These are phyloP conservation scores for Gerris lacustris DNA, from an alignment of 2,888 invertebrate genomes.

Conservation along the genomic window DNA sequence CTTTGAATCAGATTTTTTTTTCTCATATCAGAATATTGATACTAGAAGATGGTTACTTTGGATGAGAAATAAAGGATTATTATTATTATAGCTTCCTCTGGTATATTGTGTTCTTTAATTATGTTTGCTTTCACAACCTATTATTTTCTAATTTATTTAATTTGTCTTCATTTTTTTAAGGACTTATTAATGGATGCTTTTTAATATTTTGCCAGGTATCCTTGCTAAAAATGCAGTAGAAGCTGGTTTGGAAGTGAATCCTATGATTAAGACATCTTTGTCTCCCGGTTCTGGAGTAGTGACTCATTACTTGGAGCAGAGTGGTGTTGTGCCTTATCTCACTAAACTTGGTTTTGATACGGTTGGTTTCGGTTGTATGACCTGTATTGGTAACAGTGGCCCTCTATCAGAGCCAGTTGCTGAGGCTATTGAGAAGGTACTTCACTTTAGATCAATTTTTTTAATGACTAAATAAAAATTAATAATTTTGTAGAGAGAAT, in stretches of 20 bases:
- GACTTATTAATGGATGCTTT: no score
- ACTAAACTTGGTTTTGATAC: constrained; percentile 81
- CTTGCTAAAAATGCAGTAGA: constrained; percentile 89
- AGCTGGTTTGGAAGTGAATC: constrained; percentile 72
- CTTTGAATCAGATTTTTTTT: no score
- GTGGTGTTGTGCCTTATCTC: constrained; percentile 79
- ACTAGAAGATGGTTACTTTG: no score
- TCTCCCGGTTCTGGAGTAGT: constrained; percentile 94
- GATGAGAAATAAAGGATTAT: no score
- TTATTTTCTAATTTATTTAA: no score
- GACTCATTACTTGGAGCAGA: constrained; percentile 77
- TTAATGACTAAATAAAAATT: no score
- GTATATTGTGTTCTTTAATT: no score
- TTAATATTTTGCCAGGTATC: constrained; percentile 44
- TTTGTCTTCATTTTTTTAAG: no score
- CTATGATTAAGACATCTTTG: constrained; percentile 92
- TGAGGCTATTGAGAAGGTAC: constrained; percentile 76
- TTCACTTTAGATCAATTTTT: constrained; percentile 13
- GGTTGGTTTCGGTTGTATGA: constrained; percentile 99
- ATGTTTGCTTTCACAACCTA: no score
- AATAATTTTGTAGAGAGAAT: no score
- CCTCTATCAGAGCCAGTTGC: constrained; percentile 84
- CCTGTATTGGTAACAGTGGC: constrained; percentile 97
- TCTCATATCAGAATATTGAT: no score
- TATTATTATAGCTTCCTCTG: no score